Base-by-base conservation (phyloP, 1,140 invertebrate species). In the Marisa cornuarietis region DNA sequence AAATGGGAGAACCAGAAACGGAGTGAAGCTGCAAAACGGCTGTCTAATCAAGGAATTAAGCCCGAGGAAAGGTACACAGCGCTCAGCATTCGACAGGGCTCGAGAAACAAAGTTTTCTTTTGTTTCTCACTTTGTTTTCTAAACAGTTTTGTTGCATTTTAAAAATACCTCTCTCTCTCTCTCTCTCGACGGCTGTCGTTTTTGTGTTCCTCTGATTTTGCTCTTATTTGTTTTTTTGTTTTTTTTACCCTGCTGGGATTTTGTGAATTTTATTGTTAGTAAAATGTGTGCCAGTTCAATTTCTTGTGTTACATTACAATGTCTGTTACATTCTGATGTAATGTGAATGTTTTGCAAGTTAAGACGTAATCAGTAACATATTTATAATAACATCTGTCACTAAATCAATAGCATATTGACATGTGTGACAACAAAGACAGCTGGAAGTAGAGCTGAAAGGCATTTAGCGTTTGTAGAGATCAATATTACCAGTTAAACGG, bases 31-130 rank as follows among this genome's bases (percentile, higher is more conserved):
- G 73, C 52, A 75, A 75, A 75, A 75, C 52, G 11, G 52, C 58
- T 58, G 52, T 75, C 73, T 75, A 75, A 75, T 75, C 73, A 75
- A 58, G 31, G 73, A 62, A 61, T 75, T 75, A 75, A 42, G 58
- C 73, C 73, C 20, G 73, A 58, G 73, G 73, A 62, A 75, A 75
- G 16, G 73, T 75, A 75, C 73, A 75, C 73, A 26, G 16, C 49
- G 52, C 49, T 49, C 51, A 58, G 26, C 24, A 58, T 24, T 75
- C 54, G 73, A 18, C 54, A 20, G 10, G 58, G 52, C 52, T 75
- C 58, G 73, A 58, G 58, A 75, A 75, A 52, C 73, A 75, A 75
- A 24, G 31, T 75, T 52, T 75, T 54, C 51, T 49, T 72, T 49
- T 52, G 51, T 72, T 72, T 72, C 49, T 54, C 71, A 54, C 49